Percentiles rank a stretch among this genome's conserved stretches.
These are phyloP conservation scores for Ptychobarbus kaznakovi DNA, from an alignment of 2,797 vertebrate genomes.

Conservation along the genomic window DNA sequence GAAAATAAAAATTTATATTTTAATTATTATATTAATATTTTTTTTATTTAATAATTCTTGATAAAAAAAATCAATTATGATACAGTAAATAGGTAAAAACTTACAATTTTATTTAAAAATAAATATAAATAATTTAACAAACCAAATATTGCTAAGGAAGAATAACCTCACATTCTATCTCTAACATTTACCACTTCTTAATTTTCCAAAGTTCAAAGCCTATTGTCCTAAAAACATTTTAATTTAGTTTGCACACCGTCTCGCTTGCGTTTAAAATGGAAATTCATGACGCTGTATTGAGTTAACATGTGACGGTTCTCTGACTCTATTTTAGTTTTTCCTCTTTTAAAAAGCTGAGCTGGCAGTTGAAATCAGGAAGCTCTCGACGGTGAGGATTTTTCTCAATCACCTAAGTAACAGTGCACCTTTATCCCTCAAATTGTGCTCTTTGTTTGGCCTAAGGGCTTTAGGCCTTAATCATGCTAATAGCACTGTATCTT, in stretches of 20 bases:
- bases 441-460: conserved; percentile 1
- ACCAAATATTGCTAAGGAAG: not conserved
- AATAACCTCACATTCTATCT: not conserved
- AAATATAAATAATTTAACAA: not conserved
- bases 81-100: not conserved
- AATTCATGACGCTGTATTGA: not conserved
- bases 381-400: conserved; percentile 9
- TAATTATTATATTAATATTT: not conserved
- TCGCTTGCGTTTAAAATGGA: conserved; percentile 16
- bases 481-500: conserved; percentile 34
- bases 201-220: conserved; percentile 4
- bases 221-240: not conserved
- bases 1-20: not conserved
- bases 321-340: conserved; percentile 41
- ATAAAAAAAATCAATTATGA: conserved; percentile 10
- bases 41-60: not conserved
- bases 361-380: conserved; percentile 40
- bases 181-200: not conserved
- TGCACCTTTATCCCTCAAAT: conserved; percentile 27
- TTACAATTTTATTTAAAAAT: not conserved
- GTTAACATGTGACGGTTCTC: conserved; percentile 16
- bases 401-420: conserved; percentile 37
- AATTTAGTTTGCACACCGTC: too few relatives aligned
- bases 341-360: conserved; percentile 31
- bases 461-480: conserved; percentile 32